phyloP scores from a whole-genome alignment of 2,797 vertebrate species.

The Takifugu rubripes region DNA sequence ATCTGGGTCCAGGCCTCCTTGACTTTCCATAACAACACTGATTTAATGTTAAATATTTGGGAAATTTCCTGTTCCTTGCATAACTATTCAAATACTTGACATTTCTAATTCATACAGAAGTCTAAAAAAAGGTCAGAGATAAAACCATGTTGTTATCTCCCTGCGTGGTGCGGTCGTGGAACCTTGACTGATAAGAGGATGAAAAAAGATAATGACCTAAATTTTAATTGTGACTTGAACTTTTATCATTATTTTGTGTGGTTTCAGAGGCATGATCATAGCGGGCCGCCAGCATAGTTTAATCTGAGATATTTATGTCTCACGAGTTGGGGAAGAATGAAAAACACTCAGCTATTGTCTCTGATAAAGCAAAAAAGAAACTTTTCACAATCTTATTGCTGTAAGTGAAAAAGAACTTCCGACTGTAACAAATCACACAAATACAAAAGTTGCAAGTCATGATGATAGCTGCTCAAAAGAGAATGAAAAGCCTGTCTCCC shows the following conservation, averaged over 20 bases:
- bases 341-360: slow-evolving; percentile 6
- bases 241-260: slow-evolving; percentile 7
- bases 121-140: not conserved
- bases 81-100: not conserved
- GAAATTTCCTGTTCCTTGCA: not conserved
- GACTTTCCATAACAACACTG: too few relatives aligned
- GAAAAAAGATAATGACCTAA: slow-evolving; percentile 6
- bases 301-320: slow-evolving; percentile 9
- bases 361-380: slow-evolving; percentile 19
- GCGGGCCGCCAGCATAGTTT: slow-evolving; percentile 14
- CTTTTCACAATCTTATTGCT: slow-evolving; percentile 5
- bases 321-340: slow-evolving; percentile 5
- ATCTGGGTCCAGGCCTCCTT: too few relatives aligned
- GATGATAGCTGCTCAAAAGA: too few relatives aligned
- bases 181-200: not conserved
- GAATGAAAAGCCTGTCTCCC: too few relatives aligned
- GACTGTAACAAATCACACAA: slow-evolving; percentile 6
- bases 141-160: not conserved
- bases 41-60: not conserved
- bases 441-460: not conserved
- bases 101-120: not conserved
- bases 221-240: slow-evolving; percentile 12
- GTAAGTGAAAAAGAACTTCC: not conserved
- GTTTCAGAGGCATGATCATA: slow-evolving; percentile 9
- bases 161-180: not conserved